phyloP scores from a whole-genome alignment of 2,113 vertebrate genomes.

The Platysternon megacephalum region DNA sequence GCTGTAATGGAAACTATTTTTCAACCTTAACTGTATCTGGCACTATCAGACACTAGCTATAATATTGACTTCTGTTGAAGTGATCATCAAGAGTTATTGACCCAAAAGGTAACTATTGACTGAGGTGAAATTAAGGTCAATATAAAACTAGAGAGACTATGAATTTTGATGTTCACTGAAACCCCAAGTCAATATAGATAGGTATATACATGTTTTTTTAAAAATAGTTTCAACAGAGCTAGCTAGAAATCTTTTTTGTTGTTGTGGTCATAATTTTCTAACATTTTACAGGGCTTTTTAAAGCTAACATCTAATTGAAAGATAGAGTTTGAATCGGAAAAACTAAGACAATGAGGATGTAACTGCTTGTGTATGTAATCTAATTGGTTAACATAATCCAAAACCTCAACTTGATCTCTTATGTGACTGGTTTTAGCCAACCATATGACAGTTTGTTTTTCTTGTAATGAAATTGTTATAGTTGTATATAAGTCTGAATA shows the following conservation, averaged over 20 bases:
- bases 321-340: background rate
- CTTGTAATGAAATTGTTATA: too few relatives aligned
- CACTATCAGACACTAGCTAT: background rate
- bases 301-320: background rate
- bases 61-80: conserved; percentile 24
- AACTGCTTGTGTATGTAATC: background rate
- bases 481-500: background rate
- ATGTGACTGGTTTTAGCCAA: background rate
- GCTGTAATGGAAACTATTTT: conserved; percentile 59
- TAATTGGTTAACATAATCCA: background rate
- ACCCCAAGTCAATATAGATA: background rate
- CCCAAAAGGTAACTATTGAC: conserved; percentile 32
- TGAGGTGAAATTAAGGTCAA: conserved; percentile 54
- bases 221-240: background rate
- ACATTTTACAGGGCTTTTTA: background rate
- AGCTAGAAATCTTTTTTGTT: background rate
- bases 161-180: conserved; percentile 32
- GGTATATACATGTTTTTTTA: background rate
- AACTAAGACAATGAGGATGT: background rate
- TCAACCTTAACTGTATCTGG: conserved; percentile 32
- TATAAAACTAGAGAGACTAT: background rate
- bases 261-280: background rate
- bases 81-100: conserved; percentile 45
- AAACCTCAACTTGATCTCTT: background rate
- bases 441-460: background rate